Percentiles rank a stretch among this genome's conserved stretches.
Conservation (phyloP, 2,113 vertebrate species). For the Regulus satrapa region DNA sequence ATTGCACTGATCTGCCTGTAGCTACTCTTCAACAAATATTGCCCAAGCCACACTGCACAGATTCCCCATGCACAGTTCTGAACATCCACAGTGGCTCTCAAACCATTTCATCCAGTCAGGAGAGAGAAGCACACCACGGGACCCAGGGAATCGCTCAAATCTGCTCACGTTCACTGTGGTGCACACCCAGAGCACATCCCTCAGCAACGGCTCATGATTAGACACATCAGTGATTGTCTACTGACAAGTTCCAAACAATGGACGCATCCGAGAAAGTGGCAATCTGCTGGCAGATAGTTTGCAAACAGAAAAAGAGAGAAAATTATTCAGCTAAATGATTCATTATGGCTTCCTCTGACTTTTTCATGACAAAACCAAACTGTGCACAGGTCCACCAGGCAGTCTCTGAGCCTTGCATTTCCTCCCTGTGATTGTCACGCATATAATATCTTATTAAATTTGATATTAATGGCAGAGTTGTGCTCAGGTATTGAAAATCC, state of each 20-base stretch:
- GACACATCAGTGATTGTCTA: not conserved
- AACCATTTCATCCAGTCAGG: not conserved
- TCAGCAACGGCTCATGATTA: not conserved
- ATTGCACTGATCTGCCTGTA: not conserved
- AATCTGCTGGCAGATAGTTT: slow-evolving; percentile 19
- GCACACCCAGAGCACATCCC: not conserved
- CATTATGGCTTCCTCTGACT: slow-evolving; percentile 22
- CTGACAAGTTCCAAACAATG: not conserved
- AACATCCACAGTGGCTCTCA: not conserved
- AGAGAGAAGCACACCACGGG: not conserved
- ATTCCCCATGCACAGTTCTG: not conserved
- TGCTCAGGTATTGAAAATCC: slow-evolving; percentile 60
- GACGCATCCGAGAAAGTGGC: not conserved
- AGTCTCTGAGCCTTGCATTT: not conserved
- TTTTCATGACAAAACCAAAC: slow-evolving; percentile 17
- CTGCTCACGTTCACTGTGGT: not conserved
- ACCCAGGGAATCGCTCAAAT: not conserved
- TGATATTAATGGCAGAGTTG: slow-evolving; percentile 52
- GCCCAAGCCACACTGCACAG: not conserved
- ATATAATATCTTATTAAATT: slow-evolving; percentile 50
- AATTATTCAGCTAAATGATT: slow-evolving; percentile 24
- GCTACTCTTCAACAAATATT: not conserved
- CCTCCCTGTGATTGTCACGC: slow-evolving; percentile 39
- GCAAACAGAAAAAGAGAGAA: slow-evolving; percentile 3
- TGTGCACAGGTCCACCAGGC: not conserved